Evolutionary conservation across 2,113 vertebrate genomes (phyloP).

Genomic region (Piliocolobus tephrosceles): DNA sequence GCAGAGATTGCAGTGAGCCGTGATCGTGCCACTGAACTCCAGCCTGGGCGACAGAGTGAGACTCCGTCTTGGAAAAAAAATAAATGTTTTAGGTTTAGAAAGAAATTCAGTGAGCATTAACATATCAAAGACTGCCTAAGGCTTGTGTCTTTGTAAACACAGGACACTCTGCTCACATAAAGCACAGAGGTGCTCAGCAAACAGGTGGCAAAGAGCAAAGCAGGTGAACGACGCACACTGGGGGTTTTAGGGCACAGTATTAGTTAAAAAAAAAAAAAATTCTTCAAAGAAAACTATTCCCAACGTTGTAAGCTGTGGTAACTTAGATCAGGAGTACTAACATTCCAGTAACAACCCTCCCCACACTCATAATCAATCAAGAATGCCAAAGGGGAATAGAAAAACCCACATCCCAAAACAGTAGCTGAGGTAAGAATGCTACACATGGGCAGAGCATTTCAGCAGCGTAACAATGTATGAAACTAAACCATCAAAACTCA

Average conservation of each 20-base stretch:
- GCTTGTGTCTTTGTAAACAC: background rate
- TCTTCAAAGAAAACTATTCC: background rate
- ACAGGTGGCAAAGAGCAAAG: fast-evolving
- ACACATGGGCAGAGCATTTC: no score
- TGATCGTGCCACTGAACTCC: no score
- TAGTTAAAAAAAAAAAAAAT: background rate
- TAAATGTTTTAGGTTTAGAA: background rate
- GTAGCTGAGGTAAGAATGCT: no score
- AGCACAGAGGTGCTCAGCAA: background rate
- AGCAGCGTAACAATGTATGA: background rate
- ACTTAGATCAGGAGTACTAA: background rate
- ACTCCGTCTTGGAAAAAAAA: no score
- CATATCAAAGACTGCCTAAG: background rate
- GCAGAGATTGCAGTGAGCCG: no score
- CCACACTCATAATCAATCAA: background rate
- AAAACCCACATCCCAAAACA: background rate
- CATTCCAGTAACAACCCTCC: no score
- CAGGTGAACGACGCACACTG: fast-evolving
- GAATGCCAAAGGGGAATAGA: background rate
- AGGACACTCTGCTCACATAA: fast-evolving
- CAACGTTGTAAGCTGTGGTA: fast-evolving
- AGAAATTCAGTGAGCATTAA: background rate
- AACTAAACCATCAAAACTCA: background rate
- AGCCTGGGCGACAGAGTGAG: no score
- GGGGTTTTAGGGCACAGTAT: background rate